Evolutionary conservation across 2,797 vertebrate genomes (phyloP).

Genomic region (Clarias pachynema): DNA sequence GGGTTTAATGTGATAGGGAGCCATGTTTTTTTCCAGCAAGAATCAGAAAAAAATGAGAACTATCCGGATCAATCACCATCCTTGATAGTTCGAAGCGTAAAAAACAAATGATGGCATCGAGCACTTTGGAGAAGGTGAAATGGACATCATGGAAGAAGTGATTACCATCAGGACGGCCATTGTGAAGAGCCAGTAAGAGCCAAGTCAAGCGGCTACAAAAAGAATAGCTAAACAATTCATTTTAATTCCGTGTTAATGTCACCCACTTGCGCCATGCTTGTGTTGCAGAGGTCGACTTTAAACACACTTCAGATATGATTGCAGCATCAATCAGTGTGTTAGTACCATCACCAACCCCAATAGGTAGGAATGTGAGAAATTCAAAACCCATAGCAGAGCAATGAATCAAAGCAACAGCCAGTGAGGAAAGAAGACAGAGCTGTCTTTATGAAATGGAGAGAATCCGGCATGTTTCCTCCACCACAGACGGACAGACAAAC

Average conservation of each 20-base stretch:
- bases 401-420: constrained; percentile 51
- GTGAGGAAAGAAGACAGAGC: background rate
- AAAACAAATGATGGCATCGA: constrained; percentile 12
- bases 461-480: constrained; percentile 9
- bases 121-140: constrained; percentile 31
- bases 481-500: constrained; percentile 91
- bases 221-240: constrained; percentile 59
- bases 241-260: constrained; percentile 25
- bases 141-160: constrained; percentile 17
- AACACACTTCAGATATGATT: constrained; percentile 23
- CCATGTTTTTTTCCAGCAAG: constrained; percentile 17
- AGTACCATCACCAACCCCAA: constrained; percentile 37
- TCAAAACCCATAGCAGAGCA: constrained; percentile 50
- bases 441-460: background rate
- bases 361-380: constrained; percentile 15
- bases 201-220: constrained; percentile 61
- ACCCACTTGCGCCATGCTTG: constrained; percentile 16
- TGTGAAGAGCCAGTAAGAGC: constrained; percentile 52
- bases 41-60: constrained; percentile 36
- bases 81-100: constrained; percentile 21
- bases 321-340: constrained; percentile 20
- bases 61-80: constrained; percentile 30
- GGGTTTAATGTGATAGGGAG: constrained; percentile 18
- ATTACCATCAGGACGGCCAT: constrained; percentile 17
- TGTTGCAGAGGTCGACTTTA: constrained; percentile 11